Evolutionary conservation across 1,140 invertebrate species (phyloP).

Genomic region (Hypsibius dujardini): DNA sequence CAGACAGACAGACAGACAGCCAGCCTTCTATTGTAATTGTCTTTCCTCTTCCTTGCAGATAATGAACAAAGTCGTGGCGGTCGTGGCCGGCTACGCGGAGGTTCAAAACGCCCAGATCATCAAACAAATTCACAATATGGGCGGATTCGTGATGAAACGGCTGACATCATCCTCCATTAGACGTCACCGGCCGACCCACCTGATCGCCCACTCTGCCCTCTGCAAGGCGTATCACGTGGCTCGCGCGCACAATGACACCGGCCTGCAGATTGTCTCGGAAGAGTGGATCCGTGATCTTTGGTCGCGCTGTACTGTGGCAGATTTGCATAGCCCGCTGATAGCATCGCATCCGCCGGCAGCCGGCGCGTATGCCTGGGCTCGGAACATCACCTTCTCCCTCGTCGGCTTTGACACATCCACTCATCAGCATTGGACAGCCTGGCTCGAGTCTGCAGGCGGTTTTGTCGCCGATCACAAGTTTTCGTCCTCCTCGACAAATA

Average conservation of each 20-base stretch:
- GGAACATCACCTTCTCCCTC: not conserved
- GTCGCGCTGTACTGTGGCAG: too few relatives aligned
- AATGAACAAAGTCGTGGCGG: not conserved
- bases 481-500: too few relatives aligned
- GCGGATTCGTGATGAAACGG: not conserved
- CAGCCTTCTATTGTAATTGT: too few relatives aligned
- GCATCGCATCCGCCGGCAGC: too few relatives aligned
- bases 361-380: too few relatives aligned
- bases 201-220: not conserved
- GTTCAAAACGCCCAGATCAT: not conserved
- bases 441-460: not conserved
- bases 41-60: too few relatives aligned
- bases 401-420: not conserved
- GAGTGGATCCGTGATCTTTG: not conserved
- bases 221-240: not conserved
- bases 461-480: not conserved
- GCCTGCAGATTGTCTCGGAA: not conserved
- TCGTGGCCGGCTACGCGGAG: not conserved
- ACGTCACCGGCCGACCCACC: too few relatives aligned
- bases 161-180: not conserved
- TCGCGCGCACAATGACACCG: not conserved
- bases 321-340: too few relatives aligned
- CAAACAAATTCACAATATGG: conserved; percentile 6
- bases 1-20: too few relatives aligned
- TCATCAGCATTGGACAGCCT: not conserved